Conservation (phyloP, 2,797 vertebrate species). For the Syngnathus rostellatus region DNA sequence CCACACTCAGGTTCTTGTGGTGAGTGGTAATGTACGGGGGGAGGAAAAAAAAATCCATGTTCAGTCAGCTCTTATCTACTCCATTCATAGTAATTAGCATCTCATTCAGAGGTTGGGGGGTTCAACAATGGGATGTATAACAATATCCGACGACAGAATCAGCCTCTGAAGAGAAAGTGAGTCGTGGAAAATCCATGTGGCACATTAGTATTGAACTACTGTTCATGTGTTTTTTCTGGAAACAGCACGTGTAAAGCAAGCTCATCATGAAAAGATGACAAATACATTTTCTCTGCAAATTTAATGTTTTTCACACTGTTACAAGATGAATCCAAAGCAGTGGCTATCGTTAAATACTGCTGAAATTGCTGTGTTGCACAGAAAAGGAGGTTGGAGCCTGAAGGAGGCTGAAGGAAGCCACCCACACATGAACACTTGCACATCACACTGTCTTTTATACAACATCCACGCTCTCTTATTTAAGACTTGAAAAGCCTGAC, state of each 20-base stretch:
- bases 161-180: conserved; percentile 1
- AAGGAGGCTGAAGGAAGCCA: conserved; percentile 52
- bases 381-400: conserved; percentile 11
- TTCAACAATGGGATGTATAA: conserved; percentile 26
- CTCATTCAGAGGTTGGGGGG: conserved; percentile 34
- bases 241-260: not conserved
- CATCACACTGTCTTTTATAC: conserved; percentile 34
- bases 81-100: conserved; percentile 58
- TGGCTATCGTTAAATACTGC: not conserved
- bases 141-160: conserved; percentile 9
- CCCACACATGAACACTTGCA: conserved; percentile 55
- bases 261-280: not conserved
- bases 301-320: not conserved
- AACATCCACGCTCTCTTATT: conserved; percentile 15
- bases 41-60: conserved; percentile 54
- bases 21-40: conserved; percentile 61
- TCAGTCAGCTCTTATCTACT: conserved; percentile 43
- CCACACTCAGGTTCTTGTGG: conserved; percentile 66
- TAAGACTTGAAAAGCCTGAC: conserved; percentile 1
- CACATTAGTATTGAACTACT: not conserved
- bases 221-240: not conserved
- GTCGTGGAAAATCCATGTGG: conserved; percentile 8
- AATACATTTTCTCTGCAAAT: not conserved
- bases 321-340: not conserved
- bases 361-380: not conserved